Percentiles rank a stretch among this genome's conserved stretches.
These are phyloP conservation scores for Urocynchramus pylzowi DNA, from an alignment of 2,113 vertebrate genomes.

Conservation along the genomic window DNA sequence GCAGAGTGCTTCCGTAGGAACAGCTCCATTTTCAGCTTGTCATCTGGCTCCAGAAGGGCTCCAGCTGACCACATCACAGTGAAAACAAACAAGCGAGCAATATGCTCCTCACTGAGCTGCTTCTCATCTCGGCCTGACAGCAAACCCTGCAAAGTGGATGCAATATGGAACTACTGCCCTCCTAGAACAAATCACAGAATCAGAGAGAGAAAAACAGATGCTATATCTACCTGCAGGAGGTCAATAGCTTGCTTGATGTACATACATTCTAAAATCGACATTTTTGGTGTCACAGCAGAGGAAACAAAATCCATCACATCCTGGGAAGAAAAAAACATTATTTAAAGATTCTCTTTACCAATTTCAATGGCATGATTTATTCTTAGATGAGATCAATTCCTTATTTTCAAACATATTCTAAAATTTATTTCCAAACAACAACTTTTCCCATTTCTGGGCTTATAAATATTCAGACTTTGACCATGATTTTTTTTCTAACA, in stretches of 20 bases:
- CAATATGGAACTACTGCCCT: neutral
- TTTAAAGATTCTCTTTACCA: neutral
- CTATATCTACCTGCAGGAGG: constrained; percentile 77
- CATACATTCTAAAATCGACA: constrained; percentile 82
- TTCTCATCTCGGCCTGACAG: constrained; percentile 72
- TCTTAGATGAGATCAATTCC: neutral
- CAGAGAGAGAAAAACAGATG: neutral
- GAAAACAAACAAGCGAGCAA: constrained; percentile 78
- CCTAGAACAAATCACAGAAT: neutral
- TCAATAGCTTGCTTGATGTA: constrained; percentile 86
- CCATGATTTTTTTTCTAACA: neutral
- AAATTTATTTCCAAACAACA: neutral
- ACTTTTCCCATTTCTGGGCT: neutral
- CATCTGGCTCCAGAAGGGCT: constrained; percentile 79
- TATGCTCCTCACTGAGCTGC: constrained; percentile 49
- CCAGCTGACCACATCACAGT: constrained; percentile 84
- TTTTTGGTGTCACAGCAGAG: constrained; percentile 79
- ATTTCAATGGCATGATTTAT: neutral
- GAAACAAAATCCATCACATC: constrained; percentile 80
- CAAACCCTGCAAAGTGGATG: constrained; percentile 72
- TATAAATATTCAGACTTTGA: neutral
- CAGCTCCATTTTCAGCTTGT: constrained; percentile 80
- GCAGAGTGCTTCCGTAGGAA: constrained; percentile 70
- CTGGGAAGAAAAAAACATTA: constrained; percentile 42
- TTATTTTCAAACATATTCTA: neutral